These are phyloP conservation scores for Stictocephala bisonia DNA, from an alignment of 2,888 invertebrate species.

Conservation along the genomic window DNA sequence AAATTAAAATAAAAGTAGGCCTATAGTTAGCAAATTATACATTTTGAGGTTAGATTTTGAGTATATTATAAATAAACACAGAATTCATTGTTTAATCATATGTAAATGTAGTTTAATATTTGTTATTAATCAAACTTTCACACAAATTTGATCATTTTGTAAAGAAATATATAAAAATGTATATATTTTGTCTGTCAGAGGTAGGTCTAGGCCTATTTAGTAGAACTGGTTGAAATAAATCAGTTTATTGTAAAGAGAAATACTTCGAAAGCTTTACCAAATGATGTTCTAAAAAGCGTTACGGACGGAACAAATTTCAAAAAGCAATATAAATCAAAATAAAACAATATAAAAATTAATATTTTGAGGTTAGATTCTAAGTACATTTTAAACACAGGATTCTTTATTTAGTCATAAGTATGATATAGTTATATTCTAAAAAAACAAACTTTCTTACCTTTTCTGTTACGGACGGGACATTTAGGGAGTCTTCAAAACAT, in stretches of 20 bases:
- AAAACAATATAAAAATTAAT: constrained; percentile 30
- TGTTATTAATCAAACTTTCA: no score
- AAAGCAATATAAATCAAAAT: constrained; percentile 34
- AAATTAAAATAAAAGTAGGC: no score
- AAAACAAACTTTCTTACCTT: constrained; percentile 41
- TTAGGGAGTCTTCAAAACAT: constrained; percentile 15
- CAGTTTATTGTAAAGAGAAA: constrained; percentile 33
- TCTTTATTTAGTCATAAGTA: constrained; percentile 27
- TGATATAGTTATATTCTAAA: constrained; percentile 27
- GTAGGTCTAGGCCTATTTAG: constrained; percentile 30
- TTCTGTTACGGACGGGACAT: constrained; percentile 39
- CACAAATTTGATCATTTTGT: no score
- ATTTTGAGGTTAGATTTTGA: no score
- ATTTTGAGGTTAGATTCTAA: constrained; percentile 30
- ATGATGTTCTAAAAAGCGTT: constrained; percentile 39
- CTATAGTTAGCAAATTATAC: no score
- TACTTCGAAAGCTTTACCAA: constrained; percentile 32
- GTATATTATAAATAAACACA: no score
- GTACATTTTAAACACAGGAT: constrained; percentile 32
- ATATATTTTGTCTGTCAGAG: no score
- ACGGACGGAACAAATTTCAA: constrained; percentile 36
- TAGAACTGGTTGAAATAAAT: constrained; percentile 26
- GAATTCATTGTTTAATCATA: no score
- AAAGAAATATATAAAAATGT: no score
- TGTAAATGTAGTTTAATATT: no score